Percentiles rank a stretch among this genome's conserved stretches.
Conservation (phyloP, 2,888 invertebrate genomes). For the Pristionchus maxplancki region DNA sequence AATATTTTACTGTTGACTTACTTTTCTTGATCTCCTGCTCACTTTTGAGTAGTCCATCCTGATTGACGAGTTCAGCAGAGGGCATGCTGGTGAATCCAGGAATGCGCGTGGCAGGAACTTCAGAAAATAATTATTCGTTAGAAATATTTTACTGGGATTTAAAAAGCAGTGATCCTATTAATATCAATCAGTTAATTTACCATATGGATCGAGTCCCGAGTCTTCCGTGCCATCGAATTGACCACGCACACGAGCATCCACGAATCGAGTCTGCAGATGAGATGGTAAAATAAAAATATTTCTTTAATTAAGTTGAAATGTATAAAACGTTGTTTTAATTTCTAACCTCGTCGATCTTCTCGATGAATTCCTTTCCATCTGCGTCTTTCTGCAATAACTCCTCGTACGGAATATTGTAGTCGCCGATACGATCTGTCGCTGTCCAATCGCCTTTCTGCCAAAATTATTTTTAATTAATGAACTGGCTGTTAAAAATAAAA, state of each 20-base stretch:
- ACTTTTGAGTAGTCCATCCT: constrained; percentile 60
- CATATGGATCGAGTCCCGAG: constrained; percentile 63
- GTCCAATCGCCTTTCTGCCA: constrained; percentile 53
- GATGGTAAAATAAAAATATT: too few species aligned
- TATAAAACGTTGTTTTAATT: neutral
- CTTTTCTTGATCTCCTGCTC: constrained; percentile 55
- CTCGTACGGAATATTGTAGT: constrained; percentile 47
- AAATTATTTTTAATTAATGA: too few species aligned
- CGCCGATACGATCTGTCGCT: constrained; percentile 38
- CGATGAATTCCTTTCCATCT: constrained; percentile 52
- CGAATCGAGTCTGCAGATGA: constrained; percentile 57
- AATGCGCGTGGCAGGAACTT: constrained; percentile 61
- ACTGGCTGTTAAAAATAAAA: too few species aligned
- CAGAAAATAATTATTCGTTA: neutral
- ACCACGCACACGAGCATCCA: constrained; percentile 68
- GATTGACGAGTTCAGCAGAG: constrained; percentile 59
- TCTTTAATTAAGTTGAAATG: too few species aligned
- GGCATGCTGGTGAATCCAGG: constrained; percentile 68
- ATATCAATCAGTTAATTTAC: constrained; percentile 37
- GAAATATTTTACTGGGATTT: too few species aligned
- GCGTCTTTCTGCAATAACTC: constrained; percentile 51
- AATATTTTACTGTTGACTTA: too few species aligned
- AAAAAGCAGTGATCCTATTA: too few species aligned
- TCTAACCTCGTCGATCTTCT: constrained; percentile 52
- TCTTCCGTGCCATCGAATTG: constrained; percentile 73